Evolutionary conservation across 37 sponge, comb jelly and placozoan genomes (phyloP).

Genomic region (Ianthella basta): DNA sequence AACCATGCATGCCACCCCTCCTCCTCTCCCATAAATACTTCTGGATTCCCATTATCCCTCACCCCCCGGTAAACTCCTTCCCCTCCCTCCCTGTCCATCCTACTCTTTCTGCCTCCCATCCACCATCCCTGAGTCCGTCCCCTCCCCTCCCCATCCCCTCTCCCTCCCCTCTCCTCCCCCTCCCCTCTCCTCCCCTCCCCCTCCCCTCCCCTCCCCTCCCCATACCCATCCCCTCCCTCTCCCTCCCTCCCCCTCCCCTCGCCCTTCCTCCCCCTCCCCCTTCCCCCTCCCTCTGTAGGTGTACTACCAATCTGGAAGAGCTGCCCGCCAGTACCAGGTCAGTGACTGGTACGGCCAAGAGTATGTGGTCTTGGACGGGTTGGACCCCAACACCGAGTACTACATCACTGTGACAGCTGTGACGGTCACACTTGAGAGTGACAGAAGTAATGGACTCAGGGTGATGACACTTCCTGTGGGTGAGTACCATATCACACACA

Average conservation of each 20-base stretch:
- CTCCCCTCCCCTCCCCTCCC: no score
- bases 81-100: no score
- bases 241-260: neutral
- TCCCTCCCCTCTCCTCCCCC: no score
- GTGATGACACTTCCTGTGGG: neutral
- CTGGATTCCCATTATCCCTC: no score
- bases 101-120: no score
- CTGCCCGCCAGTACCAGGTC: neutral
- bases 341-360: neutral
- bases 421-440: constrained; percentile 19
- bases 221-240: neutral
- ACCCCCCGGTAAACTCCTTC: no score
- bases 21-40: no score
- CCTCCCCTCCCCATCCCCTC: neutral
- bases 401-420: constrained; percentile 10
- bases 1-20: no score
- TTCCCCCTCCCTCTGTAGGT: neutral
- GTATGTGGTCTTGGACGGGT: neutral
- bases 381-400: constrained; percentile 6
- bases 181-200: no score
- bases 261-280: no score
- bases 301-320: neutral
- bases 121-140: no score
- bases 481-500: no score
- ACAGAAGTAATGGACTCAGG: neutral